Evolutionary conservation across 2,797 vertebrate species (phyloP), one percentile per base, ranked within the genome.

Genomic region (Luscinia luscinia): DNA sequence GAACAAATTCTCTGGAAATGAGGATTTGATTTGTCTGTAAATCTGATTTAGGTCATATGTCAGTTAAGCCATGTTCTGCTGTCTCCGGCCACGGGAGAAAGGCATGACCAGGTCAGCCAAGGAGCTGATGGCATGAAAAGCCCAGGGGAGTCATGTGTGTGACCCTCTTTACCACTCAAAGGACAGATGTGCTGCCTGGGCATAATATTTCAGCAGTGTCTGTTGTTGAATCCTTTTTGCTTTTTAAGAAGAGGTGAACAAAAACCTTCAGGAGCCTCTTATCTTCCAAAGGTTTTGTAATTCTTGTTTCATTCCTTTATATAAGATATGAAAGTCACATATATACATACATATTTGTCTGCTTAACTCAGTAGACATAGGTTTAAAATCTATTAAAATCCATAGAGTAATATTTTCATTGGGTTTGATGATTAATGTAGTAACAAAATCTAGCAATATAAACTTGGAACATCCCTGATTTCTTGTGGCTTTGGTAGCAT

Each of bases 11-110:
- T 63, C 74, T 74, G 72, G 70, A 90, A 76, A 80, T 45, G 63
- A 76, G 70, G 76, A 54, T 96, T 91, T 96, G 91, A 79, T 90
- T 95, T 95, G 89, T 86, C 87, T 93, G 93, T 92, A 89, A 88
- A 90, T 89, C 84, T 94, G 94, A 94, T 95, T 93, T 95, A 94
- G 95, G 92, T 96, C 85, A 66, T 91, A 68, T 83, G 89, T 89
- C 92, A 92, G 74, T 74, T 93, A 93, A 96, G 88, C 87, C 82
- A 20, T 21, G 28, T 62, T 92, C 80, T 75, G 55, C 59, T 69
- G 64, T 93, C 69, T 94, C 48, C 0, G 41, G 86, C 66, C 49
- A 66, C 0, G 4, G 66, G 59, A 93, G 82, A 80, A 85, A 52
- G 78, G 34, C 90, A 38, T 82, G 93, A 64, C 61, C 28, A 55